Conservation (phyloP, 2,888 invertebrate genomes). For the Ormyrus thymus region DNA sequence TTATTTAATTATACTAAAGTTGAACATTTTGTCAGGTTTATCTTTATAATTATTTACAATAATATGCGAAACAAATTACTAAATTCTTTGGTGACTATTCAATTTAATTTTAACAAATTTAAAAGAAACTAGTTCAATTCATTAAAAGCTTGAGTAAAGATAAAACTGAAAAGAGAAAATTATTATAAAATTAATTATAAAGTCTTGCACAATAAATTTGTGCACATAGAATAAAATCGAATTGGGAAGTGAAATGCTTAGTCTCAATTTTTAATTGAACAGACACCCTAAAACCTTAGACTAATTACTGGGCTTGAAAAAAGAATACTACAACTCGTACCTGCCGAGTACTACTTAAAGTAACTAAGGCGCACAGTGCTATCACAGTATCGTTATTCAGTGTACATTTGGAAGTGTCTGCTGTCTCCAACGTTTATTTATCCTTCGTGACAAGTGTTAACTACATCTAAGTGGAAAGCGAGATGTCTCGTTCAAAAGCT, state of each 20-base stretch:
- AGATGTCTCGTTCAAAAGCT: slow-evolving; percentile 22
- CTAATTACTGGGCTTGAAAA: slow-evolving; percentile 32
- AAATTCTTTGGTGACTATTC: slow-evolving; percentile 34
- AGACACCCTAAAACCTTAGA: slow-evolving; percentile 35
- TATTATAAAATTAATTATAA: not conserved
- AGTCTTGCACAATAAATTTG: no score
- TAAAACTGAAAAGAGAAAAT: not conserved
- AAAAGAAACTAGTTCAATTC: not conserved
- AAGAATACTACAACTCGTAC: slow-evolving; percentile 54
- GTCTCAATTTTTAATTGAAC: slow-evolving; percentile 11
- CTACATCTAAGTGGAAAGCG: slow-evolving; percentile 25
- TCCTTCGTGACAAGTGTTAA: slow-evolving; percentile 18
- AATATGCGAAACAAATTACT: slow-evolving; percentile 24
- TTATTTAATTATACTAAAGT: slow-evolving; percentile 37
- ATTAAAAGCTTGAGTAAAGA: not conserved
- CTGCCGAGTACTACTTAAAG: slow-evolving; percentile 56
- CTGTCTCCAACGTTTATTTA: slow-evolving; percentile 22
- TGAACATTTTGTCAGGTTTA: slow-evolving; percentile 38
- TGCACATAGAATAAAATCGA: no score
- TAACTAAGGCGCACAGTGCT: slow-evolving; percentile 56
- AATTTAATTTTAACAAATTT: not conserved
- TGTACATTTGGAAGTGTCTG: slow-evolving; percentile 50
- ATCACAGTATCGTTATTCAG: slow-evolving; percentile 60
- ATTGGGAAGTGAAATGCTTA: no score
- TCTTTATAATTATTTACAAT: slow-evolving; percentile 45